These are phyloP conservation scores for Epinotia nisella DNA, from an alignment of 2,888 invertebrate species.

Conservation along the genomic window DNA sequence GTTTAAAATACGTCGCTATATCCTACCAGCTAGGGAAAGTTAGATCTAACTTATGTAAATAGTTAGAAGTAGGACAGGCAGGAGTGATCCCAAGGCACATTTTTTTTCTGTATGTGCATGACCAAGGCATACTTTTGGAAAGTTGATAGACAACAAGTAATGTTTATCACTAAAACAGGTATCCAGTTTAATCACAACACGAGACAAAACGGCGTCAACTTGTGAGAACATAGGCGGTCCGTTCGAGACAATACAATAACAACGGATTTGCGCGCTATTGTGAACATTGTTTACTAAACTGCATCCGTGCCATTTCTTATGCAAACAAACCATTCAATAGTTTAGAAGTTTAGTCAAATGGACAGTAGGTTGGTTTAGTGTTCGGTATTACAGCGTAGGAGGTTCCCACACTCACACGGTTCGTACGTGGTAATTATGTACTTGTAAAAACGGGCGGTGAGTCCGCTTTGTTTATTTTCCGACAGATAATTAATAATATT, in stretches of 20 bases:
- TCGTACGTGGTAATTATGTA: constrained; percentile 29
- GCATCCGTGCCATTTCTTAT: constrained; percentile 43
- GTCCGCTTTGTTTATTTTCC: constrained; percentile 38
- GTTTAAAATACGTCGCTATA: too few relatives aligned
- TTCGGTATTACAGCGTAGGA: constrained; percentile 12
- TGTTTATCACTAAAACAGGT: not conserved
- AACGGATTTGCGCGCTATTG: constrained; percentile 42
- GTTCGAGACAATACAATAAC: constrained; percentile 35
- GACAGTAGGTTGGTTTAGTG: not conserved
- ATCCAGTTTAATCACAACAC: not conserved
- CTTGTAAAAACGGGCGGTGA: constrained; percentile 30
- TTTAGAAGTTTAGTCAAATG: constrained; percentile 27
- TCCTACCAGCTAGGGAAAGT: too few relatives aligned
- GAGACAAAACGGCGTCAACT: not conserved
- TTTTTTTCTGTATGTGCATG: not conserved
- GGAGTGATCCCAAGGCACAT: not conserved
- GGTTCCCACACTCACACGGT: constrained; percentile 35
- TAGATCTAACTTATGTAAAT: too few relatives aligned
- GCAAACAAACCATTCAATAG: constrained; percentile 37
- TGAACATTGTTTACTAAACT: constrained; percentile 43
- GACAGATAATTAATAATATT: constrained; percentile 24
- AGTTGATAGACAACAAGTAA: not conserved
- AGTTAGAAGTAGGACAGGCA: too few relatives aligned
- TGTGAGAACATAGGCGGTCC: constrained; percentile 30
- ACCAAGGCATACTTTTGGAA: not conserved